Conservation (phyloP, 2,113 vertebrate genomes). For the Ammospiza nelsoni region DNA sequence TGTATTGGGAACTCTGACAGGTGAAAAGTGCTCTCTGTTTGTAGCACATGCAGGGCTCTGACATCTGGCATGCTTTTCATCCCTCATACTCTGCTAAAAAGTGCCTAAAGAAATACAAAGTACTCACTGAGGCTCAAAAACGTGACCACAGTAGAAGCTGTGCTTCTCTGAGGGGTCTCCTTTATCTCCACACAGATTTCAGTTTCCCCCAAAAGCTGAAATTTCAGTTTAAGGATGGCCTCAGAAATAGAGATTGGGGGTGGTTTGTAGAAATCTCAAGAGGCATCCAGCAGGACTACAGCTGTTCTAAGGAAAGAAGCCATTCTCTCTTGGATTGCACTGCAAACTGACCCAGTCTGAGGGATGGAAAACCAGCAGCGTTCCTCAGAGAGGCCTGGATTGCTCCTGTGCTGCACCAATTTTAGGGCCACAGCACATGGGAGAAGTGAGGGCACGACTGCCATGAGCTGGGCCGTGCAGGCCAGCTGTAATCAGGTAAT, state of each 20-base stretch:
- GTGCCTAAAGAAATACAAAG: background rate
- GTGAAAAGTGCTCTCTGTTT: background rate
- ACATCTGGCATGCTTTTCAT: background rate
- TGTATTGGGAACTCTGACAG: background rate
- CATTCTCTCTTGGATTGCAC: background rate
- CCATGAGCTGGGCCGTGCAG: background rate
- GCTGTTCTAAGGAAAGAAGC: background rate
- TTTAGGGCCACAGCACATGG: background rate
- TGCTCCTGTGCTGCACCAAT: background rate
- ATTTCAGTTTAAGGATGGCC: background rate
- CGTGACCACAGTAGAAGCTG: accelerated
- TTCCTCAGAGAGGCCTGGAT: background rate
- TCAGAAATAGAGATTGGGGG: accelerated
- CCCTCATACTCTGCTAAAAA: accelerated
- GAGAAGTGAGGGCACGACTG: background rate
- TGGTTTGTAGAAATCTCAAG: accelerated
- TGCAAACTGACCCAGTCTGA: background rate
- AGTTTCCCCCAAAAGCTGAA: background rate
- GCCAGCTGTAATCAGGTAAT: background rate
- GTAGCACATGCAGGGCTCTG: background rate
- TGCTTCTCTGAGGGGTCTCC: background rate
- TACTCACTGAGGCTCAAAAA: background rate
- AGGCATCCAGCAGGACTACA: background rate
- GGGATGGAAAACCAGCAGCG: background rate
- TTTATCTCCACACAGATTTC: background rate